Evolutionary conservation across 1,140 invertebrate species (phyloP), one percentile per base, ranked within the genome.

Genomic region (Belonocnema kinseyi): DNA sequence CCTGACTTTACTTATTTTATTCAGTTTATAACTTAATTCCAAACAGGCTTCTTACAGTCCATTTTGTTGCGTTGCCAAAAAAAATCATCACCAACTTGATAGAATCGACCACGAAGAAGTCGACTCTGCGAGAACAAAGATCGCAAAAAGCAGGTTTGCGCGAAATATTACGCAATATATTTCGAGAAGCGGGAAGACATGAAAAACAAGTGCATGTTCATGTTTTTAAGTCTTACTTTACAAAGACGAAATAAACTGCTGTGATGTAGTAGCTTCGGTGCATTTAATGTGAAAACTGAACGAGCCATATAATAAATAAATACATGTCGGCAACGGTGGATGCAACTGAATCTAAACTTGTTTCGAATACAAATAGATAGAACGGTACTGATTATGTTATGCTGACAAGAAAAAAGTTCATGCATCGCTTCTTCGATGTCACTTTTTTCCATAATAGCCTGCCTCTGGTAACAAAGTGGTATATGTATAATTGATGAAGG

Each of bases 81-180:
- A n/a, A 66, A 66, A 66, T 5, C 40, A 33, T 33, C 21, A 26
- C 58, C 21, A 26, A 26, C 1, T 40, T 33, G 58, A 21, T 40
- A 66, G 26, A 33, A 5, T 33, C 5, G 26, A 33, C 26, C 26
- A 33, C 26, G 26, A 33, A 33, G 10, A 26, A 46, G 61, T 66
- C 61, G 40, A 66, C 61, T 66, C 16, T 33, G 16, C n/a, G 61
- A 66, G 61, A 66, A 66, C 61, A 66, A 66, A 46, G 61, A 66
- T 40, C 33, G 33, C 26, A 16, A 66, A 66, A 66, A 66, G 46
- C 61, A 66, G 61, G 61, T 66, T 66, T 66, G 61, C 40, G 61
- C 61, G 61, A 66, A 66, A 40, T 66, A 66, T 46, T 21, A 66
- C 61, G 61, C 61, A 66, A 66, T 66, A 66, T 11, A 66, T 66